Evolutionary conservation across 2,888 invertebrate genomes (phyloP), one percentile per base, ranked within the genome.

Genomic region (Conistra vaccinii): DNA sequence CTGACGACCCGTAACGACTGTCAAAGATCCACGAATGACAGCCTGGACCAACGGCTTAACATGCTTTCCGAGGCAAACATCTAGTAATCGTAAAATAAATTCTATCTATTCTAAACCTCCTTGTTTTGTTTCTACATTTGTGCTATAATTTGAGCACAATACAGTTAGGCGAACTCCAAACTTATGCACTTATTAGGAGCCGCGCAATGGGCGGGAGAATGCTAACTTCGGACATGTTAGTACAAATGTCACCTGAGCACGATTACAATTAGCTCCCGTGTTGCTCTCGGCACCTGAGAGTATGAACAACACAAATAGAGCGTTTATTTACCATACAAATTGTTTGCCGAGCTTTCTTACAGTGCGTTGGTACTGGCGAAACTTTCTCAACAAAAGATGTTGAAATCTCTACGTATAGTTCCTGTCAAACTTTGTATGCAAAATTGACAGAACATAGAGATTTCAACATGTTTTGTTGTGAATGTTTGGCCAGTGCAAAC

Each of bases 231-330:
- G 66, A 70, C 51, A 60, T 60, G 67, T 76, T 67, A 42, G 66
- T 67, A 82, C 76, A 70, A 78, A 81, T 73, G 77, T 85, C 81
- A 89, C 83, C 78, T 76, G 83, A 77, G 71, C 62, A 75, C 78
- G 68, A 82, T 87, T 81, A 81, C 76, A 83, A 83, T 89, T 84
- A 89, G 83, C 72, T 60, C 32, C 62, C 51, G 67, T 79, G 72
- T 81, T 55, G 32, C 60, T 45, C 57, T 58, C n/a, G 12, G 5
- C 4, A 5, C 35, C 7, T 32, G 1, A n/a, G 70, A 58, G 82
- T 81, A 63, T 57, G 26, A 32, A 76, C 26, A 29, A 51, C 1
- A 45, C 14, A 39, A 39, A 42, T 62, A 72, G 58, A 67, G 32
- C 65, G 39, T 23, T 7, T 17, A 23, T 45, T 20, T 65, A 29